Base-by-base conservation (phyloP, 64 coral and sea anemone genomes). In the Pocillopora damicornis region DNA sequence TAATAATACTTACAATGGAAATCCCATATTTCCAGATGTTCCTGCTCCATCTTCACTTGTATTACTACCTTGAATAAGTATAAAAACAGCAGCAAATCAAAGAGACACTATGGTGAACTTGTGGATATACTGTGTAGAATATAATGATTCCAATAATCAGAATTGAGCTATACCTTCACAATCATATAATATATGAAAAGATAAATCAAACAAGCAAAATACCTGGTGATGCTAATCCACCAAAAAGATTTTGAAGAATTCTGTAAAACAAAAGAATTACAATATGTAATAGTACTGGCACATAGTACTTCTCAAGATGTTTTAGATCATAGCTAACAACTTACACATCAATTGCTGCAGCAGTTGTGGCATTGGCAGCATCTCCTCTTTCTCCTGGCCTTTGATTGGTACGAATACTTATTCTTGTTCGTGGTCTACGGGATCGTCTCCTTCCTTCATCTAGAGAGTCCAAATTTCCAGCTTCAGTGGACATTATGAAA, bases 271-370 rank as follows among this genome's bases (percentile, higher is more conserved):
- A 67, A 85, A 22, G 18, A 68, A 83, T 22, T 7, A 67, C 14
- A 13, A 12, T n/a, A 67, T 67, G 64, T 67, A 23, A 1, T 71
- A 4, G 61, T 13, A 8, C 16, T 63, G 16, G 12, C 18, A 8
- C 17, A 22, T 67, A 67, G 22, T 67, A 15, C 67, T 71, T 23
- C 22, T 25, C 20, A 71, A 71, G 25, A 4, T 20, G 2, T 23
- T 20, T 0, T 23, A n/a, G 30, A 16, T 67, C 16, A 9, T 7
- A 11, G 20, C 11, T 10, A 11, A n/a, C 67, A 71, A 67, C 90
- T 92, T 92, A 92, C 90, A 92, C 76, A 79, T 92, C 90, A 61
- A 92, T 92, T 72, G 90, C 90, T 59, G 90, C 83, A 75, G 89
- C 81, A 34, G 77, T 76, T 14, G 73, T 75, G 59, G 90, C 90